Conservation (phyloP, 2,888 invertebrate species). For the Sarcophaga caerulescens region DNA sequence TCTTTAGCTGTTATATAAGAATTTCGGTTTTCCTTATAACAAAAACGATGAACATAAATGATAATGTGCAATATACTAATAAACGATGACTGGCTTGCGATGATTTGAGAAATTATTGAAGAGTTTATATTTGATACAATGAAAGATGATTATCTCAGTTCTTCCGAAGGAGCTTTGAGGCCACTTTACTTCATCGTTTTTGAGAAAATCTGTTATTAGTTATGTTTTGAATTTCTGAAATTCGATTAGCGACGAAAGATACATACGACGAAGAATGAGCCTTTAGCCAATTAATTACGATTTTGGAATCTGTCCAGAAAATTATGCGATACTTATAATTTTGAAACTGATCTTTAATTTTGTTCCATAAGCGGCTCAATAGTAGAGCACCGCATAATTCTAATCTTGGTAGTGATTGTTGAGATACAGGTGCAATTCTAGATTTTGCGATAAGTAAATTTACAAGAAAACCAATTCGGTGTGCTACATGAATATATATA, state of each 20-base stretch:
- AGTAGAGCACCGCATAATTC: neutral
- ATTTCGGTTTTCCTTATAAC: no score
- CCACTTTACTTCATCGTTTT: neutral
- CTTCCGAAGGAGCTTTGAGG: neutral
- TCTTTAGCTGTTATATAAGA: no score
- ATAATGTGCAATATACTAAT: neutral
- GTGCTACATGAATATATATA: neutral
- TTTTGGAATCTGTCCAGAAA: constrained; percentile 62
- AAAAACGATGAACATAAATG: no score
- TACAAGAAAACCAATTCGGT: neutral
- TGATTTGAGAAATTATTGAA: no score
- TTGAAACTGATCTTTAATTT: constrained; percentile 23
- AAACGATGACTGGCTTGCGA: constrained; percentile 25
- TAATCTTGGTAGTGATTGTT: neutral
- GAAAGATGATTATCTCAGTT: neutral
- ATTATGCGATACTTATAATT: neutral
- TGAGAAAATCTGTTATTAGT: neutral
- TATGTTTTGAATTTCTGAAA: constrained; percentile 9
- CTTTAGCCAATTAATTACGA: constrained; percentile 27
- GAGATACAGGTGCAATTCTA: neutral
- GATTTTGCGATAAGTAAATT: constrained; percentile 25
- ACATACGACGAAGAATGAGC: constrained; percentile 6
- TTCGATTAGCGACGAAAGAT: constrained; percentile 3
- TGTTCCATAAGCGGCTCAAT: constrained; percentile 16
- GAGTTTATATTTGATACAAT: no score